These are phyloP conservation scores for Nothoprocta perdicaria DNA, from an alignment of 2,113 vertebrate species.

Conservation along the genomic window DNA sequence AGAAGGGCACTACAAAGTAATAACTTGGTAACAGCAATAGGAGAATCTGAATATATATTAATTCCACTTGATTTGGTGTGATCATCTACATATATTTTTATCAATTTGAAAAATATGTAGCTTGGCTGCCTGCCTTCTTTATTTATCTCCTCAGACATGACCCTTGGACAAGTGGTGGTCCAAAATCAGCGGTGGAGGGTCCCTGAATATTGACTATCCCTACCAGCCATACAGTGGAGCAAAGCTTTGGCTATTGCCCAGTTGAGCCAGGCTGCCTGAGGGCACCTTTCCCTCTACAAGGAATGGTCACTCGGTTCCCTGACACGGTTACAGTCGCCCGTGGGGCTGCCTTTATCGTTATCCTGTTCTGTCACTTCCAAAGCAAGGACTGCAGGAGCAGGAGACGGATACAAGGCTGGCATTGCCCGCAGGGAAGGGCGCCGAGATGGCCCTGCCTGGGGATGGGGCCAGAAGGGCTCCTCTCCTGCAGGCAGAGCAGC, in stretches of 20 bases:
- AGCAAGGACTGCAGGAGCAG: too few species aligned
- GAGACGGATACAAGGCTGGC: background rate
- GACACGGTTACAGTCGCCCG: background rate
- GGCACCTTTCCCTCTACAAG: background rate
- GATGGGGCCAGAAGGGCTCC: too few species aligned
- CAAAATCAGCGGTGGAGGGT: background rate
- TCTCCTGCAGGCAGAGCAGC: background rate
- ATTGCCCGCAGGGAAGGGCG: background rate
- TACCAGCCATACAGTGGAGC: fast-evolving
- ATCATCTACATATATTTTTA: background rate
- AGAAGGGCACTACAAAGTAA: background rate
- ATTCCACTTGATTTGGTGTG: background rate
- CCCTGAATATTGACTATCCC: background rate
- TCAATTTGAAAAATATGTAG: fast-evolving
- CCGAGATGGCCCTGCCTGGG: background rate
- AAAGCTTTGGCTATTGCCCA: background rate
- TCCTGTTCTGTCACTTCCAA: background rate
- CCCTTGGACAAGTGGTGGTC: background rate
- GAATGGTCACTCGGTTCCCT: too few species aligned
- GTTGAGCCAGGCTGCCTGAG: fast-evolving
- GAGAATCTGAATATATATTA: background rate
- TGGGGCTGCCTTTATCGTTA: background rate
- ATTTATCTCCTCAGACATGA: background rate
- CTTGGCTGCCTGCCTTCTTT: background rate
- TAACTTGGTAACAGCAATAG: too few species aligned